Evolutionary conservation across 1,140 invertebrate species (phyloP).

Genomic region (Drosophila lacteicornis): DNA sequence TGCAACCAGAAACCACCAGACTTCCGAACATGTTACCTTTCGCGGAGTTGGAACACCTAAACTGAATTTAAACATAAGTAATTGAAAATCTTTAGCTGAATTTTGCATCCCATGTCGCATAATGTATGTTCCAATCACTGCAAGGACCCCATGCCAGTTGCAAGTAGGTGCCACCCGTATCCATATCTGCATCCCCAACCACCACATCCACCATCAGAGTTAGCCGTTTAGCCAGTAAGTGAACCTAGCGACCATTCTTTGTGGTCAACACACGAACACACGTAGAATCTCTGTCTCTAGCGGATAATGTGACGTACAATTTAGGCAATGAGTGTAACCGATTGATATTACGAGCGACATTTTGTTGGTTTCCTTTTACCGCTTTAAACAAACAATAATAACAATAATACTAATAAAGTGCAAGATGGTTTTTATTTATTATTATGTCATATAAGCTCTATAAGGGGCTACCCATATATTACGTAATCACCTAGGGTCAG

Average conservation of each 20-base stretch:
- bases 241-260: constrained; percentile 51
- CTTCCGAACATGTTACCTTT: constrained; percentile 82
- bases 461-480: background rate
- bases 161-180: constrained; percentile 30
- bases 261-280: constrained; percentile 61
- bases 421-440: constrained; percentile 59
- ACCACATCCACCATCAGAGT: constrained; percentile 33
- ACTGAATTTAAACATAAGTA: constrained; percentile 77
- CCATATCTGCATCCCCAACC: constrained; percentile 8
- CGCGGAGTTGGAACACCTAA: constrained; percentile 33
- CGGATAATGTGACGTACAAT: constrained; percentile 51
- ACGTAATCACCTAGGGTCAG: no score
- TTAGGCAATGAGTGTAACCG: constrained; percentile 74
- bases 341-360: constrained; percentile 81
- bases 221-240: constrained; percentile 43
- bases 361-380: constrained; percentile 80
- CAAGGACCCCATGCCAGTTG: constrained; percentile 69
- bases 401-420: constrained; percentile 62
- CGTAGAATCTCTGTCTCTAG: constrained; percentile 61
- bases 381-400: constrained; percentile 63
- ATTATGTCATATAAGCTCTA: constrained; percentile 15
- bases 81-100: constrained; percentile 80
- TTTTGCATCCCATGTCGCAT: constrained; percentile 60
- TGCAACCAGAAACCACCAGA: constrained; percentile 78
- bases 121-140: constrained; percentile 56